Base-by-base conservation (phyloP, 1,140 invertebrate genomes). In the Homarus americanus region DNA sequence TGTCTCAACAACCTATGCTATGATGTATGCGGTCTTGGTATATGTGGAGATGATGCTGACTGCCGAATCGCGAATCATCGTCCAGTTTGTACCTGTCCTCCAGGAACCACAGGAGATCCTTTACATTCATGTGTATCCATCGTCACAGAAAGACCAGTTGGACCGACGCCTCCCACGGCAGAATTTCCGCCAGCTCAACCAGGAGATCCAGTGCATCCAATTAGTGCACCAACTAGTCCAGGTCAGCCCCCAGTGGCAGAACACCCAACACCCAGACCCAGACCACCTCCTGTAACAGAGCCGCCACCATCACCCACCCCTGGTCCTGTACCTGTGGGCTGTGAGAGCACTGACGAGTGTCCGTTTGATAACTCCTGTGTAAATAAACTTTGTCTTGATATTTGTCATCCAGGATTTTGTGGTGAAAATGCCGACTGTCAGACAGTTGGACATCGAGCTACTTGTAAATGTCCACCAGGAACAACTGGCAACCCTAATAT, bases 381-480 rank as follows among this genome's bases (percentile, higher is more conserved):
- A 73, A 94, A 95, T 34, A 95, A 95, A 82, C 95, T 95, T 90
- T 96, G 96, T 88, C 94, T 94, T 32, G 95, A 96, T 93, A 95
- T 95, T 41, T 96, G 96, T 91, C 93, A 94, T 32, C 94, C 95
- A 32, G 95, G 95, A 32, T 94, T 95, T 15, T 96, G 96, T 92
- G 96, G 97, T 0, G 95, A 95, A 0, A 94, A 96, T 84, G 97
- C 97, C 1, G 96, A 97, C 93, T 98, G 98, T 93, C 95, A 96
- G 32, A 96, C 97, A 2, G 95, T 96, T 92, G 97, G 97, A 93
- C 97, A 98, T 93, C 94, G 97, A 72, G 96, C 97, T 87, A 92
- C 93, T 53, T 98, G 98, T 93, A 96, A 96, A 92, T 94, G 94
- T 93, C 85, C 92, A 53, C 78, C 92, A 41, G 93, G 93, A 94